Evolutionary conservation across 2,888 invertebrate species (phyloP).

Genomic region (Monopis laevigella): DNA sequence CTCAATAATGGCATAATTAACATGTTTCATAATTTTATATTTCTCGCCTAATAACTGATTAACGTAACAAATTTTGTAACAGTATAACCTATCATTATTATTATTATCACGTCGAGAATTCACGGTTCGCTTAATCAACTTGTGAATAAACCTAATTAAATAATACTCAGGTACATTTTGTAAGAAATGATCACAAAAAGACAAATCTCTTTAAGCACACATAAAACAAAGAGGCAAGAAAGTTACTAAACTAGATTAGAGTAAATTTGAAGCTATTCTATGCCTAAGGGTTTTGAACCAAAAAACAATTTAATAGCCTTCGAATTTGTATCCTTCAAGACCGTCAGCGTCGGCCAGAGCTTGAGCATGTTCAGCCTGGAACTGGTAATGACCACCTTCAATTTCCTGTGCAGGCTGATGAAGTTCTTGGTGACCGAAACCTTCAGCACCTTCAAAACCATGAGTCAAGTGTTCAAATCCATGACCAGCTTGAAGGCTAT

Average conservation of each 20-base stretch:
- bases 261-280: neutral
- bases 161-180: slow-evolving; percentile 10
- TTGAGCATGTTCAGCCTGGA: slow-evolving; percentile 33
- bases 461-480: slow-evolving; percentile 26
- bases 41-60: slow-evolving; percentile 20
- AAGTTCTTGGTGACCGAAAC: slow-evolving; percentile 41
- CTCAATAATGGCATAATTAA: slow-evolving; percentile 16
- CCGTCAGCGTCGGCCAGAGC: slow-evolving; percentile 33
- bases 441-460: slow-evolving; percentile 39
- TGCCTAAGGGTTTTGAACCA: slow-evolving; percentile 13
- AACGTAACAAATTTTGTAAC: slow-evolving; percentile 22
- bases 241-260: neutral
- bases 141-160: slow-evolving; percentile 13
- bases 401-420: slow-evolving; percentile 31
- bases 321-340: slow-evolving; percentile 49
- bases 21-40: slow-evolving; percentile 24
- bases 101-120: slow-evolving; percentile 26
- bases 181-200: neutral
- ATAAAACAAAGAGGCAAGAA: neutral
- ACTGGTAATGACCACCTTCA: slow-evolving; percentile 35
- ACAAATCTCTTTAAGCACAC: no score
- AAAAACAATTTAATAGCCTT: slow-evolving; percentile 41
- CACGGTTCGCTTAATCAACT: slow-evolving; percentile 32
- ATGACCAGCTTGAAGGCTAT: slow-evolving; percentile 26
- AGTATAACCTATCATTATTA: slow-evolving; percentile 19